phyloP scores from a whole-genome alignment of 2,113 vertebrate genomes.

The Oreochromis niloticus region DNA sequence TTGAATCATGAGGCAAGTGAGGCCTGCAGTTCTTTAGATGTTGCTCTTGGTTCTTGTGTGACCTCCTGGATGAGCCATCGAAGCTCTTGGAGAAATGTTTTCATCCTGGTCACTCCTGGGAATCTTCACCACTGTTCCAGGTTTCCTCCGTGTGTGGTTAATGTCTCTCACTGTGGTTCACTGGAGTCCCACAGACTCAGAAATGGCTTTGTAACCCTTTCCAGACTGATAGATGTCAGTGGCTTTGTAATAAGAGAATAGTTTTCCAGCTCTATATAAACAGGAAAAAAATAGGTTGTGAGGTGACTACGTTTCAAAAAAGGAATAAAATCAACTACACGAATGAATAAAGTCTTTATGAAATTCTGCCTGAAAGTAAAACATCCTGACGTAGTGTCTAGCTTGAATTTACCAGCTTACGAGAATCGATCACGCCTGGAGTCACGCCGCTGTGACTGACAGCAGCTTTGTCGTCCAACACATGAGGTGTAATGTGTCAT shows the following conservation, averaged over 20 bases:
- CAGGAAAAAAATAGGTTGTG: not conserved
- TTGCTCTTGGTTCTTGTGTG: not conserved
- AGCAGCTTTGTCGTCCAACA: conserved; percentile 42
- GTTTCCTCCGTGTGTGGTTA: not conserved
- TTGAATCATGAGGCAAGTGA: not conserved
- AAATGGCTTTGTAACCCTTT: not conserved
- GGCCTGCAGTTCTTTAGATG: not conserved
- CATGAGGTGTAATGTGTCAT: conserved; percentile 52
- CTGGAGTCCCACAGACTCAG: not conserved
- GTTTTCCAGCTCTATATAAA: not conserved
- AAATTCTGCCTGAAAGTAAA: not conserved
- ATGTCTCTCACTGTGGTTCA: not conserved
- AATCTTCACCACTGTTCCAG: not conserved
- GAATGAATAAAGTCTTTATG: not conserved
- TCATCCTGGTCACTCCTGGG: not conserved
- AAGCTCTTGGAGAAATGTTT: not conserved
- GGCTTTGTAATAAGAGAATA: not conserved
- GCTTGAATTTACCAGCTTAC: not conserved
- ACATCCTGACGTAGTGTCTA: not conserved
- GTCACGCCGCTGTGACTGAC: conserved; percentile 2
- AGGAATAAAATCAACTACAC: not conserved
- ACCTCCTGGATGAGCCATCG: not conserved
- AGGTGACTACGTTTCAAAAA: not conserved
- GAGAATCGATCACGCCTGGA: not conserved
- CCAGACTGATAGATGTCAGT: not conserved